Conservation (phyloP, 2,113 vertebrate genomes). For the Meles meles region DNA sequence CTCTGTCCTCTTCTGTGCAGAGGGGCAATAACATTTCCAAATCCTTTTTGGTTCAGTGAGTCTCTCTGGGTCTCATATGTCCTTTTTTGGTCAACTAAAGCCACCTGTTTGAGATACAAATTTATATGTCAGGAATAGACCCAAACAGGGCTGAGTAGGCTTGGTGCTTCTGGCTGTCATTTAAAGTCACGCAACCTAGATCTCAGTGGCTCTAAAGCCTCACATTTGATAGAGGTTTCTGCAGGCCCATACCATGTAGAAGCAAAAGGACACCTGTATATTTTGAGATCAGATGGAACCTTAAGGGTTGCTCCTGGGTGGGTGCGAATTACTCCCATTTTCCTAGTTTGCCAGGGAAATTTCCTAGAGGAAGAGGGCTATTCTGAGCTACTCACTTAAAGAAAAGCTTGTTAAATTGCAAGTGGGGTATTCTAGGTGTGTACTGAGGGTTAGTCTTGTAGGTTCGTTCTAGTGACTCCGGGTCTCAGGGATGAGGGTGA, state of each 20-base stretch:
- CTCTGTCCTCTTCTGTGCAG: not conserved
- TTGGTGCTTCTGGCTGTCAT: not conserved
- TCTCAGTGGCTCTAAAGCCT: not conserved
- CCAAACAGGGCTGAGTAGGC: too few species aligned
- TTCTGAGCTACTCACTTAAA: not conserved
- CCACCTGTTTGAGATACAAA: not conserved
- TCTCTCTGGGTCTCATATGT: not conserved
- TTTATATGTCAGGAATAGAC: not conserved
- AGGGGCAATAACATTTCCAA: not conserved
- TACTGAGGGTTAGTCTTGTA: not conserved
- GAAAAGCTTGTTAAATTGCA: not conserved
- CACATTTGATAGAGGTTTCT: not conserved
- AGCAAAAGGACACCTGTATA: not conserved
- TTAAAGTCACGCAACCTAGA: not conserved
- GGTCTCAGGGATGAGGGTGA: not conserved
- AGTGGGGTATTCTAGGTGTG: not conserved
- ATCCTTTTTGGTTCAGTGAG: not conserved
- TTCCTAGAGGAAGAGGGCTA: not conserved
- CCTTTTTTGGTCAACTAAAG: not conserved
- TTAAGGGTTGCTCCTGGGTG: not conserved
- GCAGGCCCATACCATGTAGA: accelerated
- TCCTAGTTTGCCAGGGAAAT: not conserved
- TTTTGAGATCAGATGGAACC: not conserved
- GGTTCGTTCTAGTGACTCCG: not conserved
- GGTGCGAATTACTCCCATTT: not conserved